phyloP scores from a whole-genome alignment of 2,888 invertebrate genomes.

The Masnerella sp. region DNA sequence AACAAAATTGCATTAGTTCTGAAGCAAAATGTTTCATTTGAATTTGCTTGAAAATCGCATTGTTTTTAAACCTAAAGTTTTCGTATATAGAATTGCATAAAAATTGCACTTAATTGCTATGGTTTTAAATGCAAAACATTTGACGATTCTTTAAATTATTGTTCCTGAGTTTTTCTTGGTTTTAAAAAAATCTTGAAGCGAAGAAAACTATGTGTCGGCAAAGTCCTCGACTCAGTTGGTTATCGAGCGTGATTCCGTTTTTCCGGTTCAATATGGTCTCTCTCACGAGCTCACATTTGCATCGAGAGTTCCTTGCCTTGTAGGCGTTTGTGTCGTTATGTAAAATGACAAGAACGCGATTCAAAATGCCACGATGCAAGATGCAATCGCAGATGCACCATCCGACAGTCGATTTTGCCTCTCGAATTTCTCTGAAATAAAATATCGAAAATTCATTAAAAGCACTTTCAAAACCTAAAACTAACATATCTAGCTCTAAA shows the following conservation, averaged over 20 bases:
- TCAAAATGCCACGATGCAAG: constrained; percentile 36
- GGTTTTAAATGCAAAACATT: no score
- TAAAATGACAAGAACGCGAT: constrained; percentile 45
- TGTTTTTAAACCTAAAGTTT: no score
- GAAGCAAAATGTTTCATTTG: no score
- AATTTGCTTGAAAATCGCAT: no score
- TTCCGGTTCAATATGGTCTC: constrained; percentile 56
- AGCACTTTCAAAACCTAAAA: neutral
- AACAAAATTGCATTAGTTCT: no score
- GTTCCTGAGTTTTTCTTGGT: no score
- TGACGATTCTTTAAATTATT: no score
- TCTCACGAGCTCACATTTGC: constrained; percentile 35
- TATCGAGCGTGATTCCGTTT: constrained; percentile 71
- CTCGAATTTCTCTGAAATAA: constrained; percentile 7
- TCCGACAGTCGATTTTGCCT: constrained; percentile 13
- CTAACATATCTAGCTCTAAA: no score
- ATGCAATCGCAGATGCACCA: constrained; percentile 20
- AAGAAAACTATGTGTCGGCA: constrained; percentile 51
- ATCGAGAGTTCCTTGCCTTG: constrained; percentile 40
- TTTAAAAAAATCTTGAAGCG: constrained; percentile 32
- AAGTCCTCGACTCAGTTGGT: constrained; percentile 75
- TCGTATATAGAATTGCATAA: no score
- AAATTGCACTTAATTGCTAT: no score
- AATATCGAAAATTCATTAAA: neutral
- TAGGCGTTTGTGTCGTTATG: constrained; percentile 47